These are phyloP conservation scores for Polydrusus pterygomalis DNA, from an alignment of 2,888 invertebrate species.

Conservation along the genomic window DNA sequence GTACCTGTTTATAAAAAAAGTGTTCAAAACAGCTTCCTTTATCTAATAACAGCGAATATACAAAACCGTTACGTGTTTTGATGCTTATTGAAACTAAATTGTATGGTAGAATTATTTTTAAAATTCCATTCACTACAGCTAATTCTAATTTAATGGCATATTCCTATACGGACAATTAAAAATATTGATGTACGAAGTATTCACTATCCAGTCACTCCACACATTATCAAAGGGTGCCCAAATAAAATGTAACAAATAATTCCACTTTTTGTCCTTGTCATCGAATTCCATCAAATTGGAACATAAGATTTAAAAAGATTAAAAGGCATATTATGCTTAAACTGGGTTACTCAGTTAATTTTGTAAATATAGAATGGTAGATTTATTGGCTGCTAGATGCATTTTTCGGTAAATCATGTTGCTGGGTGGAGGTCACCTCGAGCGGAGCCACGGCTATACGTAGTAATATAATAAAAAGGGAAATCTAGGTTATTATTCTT, in stretches of 20 bases:
- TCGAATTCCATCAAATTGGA: no score
- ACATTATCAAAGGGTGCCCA: conserved; percentile 1
- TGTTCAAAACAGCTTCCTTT: conserved; percentile 27
- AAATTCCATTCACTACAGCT: conserved; percentile 11
- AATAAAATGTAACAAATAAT: not conserved
- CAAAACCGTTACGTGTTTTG: conserved; percentile 31
- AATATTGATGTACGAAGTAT: not conserved
- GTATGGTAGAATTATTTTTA: conserved; percentile 4
- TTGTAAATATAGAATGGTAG: no score
- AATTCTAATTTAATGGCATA: conserved; percentile 13
- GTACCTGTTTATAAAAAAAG: conserved; percentile 19
- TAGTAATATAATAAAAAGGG: not conserved
- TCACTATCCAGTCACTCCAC: not conserved
- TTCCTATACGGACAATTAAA: not conserved
- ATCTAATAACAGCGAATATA: conserved; percentile 24
- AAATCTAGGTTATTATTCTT: conserved; percentile 20
- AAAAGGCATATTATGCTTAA: no score
- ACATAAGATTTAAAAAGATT: no score
- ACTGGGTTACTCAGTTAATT: no score
- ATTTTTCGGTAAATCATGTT: no score
- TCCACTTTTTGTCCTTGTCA: no score
- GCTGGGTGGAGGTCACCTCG: no score
- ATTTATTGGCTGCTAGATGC: no score
- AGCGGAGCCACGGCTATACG: no score
- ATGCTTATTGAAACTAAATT: conserved; percentile 23